Evolutionary conservation across 2,888 invertebrate species (phyloP), one percentile per base, ranked within the genome.

Genomic region (Nemoura dubitans): DNA sequence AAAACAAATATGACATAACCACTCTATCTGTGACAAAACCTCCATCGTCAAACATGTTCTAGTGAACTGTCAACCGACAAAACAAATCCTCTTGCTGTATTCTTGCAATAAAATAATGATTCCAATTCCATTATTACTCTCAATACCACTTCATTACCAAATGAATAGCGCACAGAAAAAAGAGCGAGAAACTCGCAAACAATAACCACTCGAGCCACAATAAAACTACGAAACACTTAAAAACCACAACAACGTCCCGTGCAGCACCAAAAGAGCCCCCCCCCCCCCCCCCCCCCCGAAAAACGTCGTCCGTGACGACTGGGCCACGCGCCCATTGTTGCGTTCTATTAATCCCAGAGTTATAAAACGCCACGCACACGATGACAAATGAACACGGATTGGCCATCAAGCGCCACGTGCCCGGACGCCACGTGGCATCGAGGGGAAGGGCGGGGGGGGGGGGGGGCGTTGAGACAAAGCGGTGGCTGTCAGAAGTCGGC

Each of bases 371-470:
- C 36, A 36, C 36, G 36, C n/a, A n/a, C n/a, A 10, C 36, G 36
- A 36, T 10, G 59, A 59, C 59, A 59, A 21, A 21, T 21, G 59
- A 21, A 59, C 59, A 59, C 16, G 59, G 59, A 21, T 59, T 21
- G 14, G 59, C 59, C 59, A 59, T 59, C 59, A 59, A 59, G 16
- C 16, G 59, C 16, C 59, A 59, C 59, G 59, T 59, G 59, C 21
- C 59, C 16, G 59, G n/a, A 30, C 16, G 83, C 83, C 81, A 36
- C 81, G 81, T 25, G n/a, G n/a, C 81, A 26, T 28, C 81, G 81
- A 27, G 25, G 21, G 10, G 83, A 36, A 36, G 83, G 26, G 83
- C 30, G 36, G 25, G 42, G 83, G 83, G 36, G 25, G 42, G 30
- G 30, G 36, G 36, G 28, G 29, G 81, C 27, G 27, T 26, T 59